A percentile compares a stretch with the other conserved stretches of the same genome.
phyloP scores from a whole-genome alignment of 2,888 invertebrate genomes.

The Capitulum mitella region DNA sequence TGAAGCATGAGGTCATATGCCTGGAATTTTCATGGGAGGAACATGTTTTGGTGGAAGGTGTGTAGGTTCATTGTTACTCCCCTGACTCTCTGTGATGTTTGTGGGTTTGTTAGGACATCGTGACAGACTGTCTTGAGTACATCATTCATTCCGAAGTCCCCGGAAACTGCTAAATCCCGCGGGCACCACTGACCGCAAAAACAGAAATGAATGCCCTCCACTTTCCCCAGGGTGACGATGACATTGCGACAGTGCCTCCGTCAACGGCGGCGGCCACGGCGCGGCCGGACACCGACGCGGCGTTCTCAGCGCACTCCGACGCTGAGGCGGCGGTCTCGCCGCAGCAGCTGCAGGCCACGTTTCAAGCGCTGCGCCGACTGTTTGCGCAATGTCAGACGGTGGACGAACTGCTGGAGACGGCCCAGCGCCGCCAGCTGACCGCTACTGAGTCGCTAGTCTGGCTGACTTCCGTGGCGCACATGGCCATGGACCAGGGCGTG shows the following conservation, averaged over 20 bases:
- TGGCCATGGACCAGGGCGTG: background rate
- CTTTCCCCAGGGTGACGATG: background rate
- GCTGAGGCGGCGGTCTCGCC: background rate
- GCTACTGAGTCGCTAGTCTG: background rate
- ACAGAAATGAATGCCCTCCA: background rate
- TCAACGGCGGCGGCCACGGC: background rate
- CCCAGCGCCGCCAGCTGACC: background rate
- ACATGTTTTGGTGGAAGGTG: no score
- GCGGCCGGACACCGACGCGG: background rate
- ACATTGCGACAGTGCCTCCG: background rate
- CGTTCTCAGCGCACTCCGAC: no score
- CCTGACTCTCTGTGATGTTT: no score
- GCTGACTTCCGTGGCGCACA: background rate
- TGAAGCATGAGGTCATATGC: no score
- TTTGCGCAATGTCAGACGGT: background rate
- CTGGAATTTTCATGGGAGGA: no score
- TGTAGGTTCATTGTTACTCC: no score
- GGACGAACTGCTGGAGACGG: background rate
- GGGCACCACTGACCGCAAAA: background rate
- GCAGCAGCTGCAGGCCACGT: background rate
- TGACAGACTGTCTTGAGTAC: no score
- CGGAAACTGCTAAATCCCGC: no score
- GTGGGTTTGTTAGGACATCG: no score
- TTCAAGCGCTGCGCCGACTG: background rate
- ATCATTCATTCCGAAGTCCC: no score